These are phyloP conservation scores for Hydriomena furcata DNA, from an alignment of 2,888 invertebrate species.

Conservation along the genomic window DNA sequence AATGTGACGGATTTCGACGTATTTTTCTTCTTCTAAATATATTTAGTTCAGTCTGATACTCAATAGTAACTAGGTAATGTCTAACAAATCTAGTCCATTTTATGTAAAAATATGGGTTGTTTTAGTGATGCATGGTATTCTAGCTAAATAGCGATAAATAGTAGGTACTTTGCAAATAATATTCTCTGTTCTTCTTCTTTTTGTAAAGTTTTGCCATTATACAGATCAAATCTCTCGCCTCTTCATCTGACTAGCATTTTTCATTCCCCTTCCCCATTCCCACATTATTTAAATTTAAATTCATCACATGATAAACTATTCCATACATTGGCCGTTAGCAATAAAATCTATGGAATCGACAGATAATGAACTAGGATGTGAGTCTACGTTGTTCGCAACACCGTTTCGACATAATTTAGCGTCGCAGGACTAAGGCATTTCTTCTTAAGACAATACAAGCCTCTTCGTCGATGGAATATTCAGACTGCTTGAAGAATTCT, in stretches of 20 bases:
- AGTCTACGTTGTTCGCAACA: conserved; percentile 58
- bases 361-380: conserved; percentile 71
- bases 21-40: too few relatives aligned
- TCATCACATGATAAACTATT: conserved; percentile 46
- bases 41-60: too few relatives aligned
- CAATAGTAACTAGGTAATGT: too few relatives aligned
- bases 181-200: too few relatives aligned
- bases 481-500: conserved; percentile 80
- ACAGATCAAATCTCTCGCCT: conserved; percentile 22
- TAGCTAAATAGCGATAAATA: too few relatives aligned
- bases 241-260: conserved; percentile 8
- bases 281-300: conserved; percentile 40
- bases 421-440: conserved; percentile 65
- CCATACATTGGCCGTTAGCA: conserved; percentile 48
- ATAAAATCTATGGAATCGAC: conserved; percentile 55
- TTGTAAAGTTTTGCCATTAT: too few relatives aligned
- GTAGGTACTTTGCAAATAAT: too few relatives aligned
- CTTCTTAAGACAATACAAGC: conserved; percentile 81
- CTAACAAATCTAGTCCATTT: too few relatives aligned
- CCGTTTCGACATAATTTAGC: conserved; percentile 73
- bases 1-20: too few relatives aligned
- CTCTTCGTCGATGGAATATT: conserved; percentile 74
- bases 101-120: too few relatives aligned
- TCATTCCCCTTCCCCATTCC: conserved; percentile 27
- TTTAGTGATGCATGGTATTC: too few relatives aligned